Evolutionary conservation across 2,113 vertebrate species (phyloP), one percentile per base, ranked within the genome.

Genomic region (Aix galericulata): DNA sequence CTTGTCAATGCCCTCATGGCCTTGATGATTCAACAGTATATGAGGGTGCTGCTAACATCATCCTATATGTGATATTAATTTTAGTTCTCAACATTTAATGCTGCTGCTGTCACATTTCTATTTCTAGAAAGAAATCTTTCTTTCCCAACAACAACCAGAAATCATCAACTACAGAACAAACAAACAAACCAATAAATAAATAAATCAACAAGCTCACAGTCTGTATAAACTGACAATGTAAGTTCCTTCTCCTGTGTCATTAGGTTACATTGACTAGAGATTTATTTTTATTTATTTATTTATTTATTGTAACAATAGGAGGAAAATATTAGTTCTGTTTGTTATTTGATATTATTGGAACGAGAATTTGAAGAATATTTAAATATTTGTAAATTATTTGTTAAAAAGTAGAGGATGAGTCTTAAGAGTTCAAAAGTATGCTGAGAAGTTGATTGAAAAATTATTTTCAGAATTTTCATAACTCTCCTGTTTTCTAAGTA

Each of bases 1-100:
- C 3, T 6, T 0, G 2, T 42, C 62, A 23, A 5, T 22, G 36
- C 8, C 31, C 17, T 18, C n/a, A 21, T 10, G 46, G 26, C 17
- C 22, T 18, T 38, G 11, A 12, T 5, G 34, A 17, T 72, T 68
- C 34, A 27, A n/a, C 32, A 15, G 2, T n/a, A 2, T 32, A 6
- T 58, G 32, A 11, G 25, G 18, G 9, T 21, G 8, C 7, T 46
- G n/a, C 7, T 20, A 50, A 15, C 26, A 20, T 25, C 8, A 3
- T 52, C 8, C 17, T 36, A 44, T 10, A 44, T 2, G 11, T 23
- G 14, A 50, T 21, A 46, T 31, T 36, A 48, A 71, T 0, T 68
- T 80, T 68, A 40, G 27, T 29, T 74, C 36, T 13, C 53, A 66
- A 59, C 17, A 44, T 9, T 59, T 23, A 42, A 25, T 0, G 0